Evolutionary conservation across 2,888 invertebrate genomes (phyloP), one percentile per base, ranked within the genome.

Genomic region (Chloroclysta siterata): DNA sequence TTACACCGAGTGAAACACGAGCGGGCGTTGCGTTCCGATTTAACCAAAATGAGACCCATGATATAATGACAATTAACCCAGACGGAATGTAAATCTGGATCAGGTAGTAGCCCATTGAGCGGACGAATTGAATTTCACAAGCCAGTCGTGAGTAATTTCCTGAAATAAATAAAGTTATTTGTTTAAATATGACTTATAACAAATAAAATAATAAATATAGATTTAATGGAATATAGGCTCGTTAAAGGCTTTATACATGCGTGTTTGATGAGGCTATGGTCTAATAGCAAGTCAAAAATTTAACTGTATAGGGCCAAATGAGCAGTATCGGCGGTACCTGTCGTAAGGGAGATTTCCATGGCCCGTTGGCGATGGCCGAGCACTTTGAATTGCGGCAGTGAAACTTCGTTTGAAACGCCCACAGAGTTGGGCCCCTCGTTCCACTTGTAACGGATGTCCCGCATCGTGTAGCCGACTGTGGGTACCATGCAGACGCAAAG

Each of bases 11-110:
- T 74, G 98, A 97, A 76, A 98, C 98, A 89, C 98, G 95, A 82
- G 98, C 98, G 73, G 98, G 98, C 76, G 98, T 98, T 77, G 98
- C 98, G 89, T 98, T 98, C 83, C 98, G 95, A 93, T 98, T 98
- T 91, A 98, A 94, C 98, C 98, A 98, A 94, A 98, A 98, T 83
- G 97, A 97, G 85, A 98, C 98, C 98, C 98, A 98, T 80, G 98
- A 98, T 94, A 98, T 98, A 92, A 98, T 97, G 89, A 98, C 98
- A 90, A 98, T 98, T 93, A 98, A 95, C 87, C 98, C 97, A 92
- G 98, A 98, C 83, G 98, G 98, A 94, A 98, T 98, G 94, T 98
- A 98, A 93, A 98, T 98, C 94, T 98, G 98, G 93, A 99, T 99
- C 90, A 98, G 95, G 94, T 99, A 99, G 95, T 99, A 99, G 86